A percentile compares a stretch with the other conserved stretches of the same genome.
phyloP scores from a whole-genome alignment of 1,140 invertebrate species.

The Calliopsis andreniformis region DNA sequence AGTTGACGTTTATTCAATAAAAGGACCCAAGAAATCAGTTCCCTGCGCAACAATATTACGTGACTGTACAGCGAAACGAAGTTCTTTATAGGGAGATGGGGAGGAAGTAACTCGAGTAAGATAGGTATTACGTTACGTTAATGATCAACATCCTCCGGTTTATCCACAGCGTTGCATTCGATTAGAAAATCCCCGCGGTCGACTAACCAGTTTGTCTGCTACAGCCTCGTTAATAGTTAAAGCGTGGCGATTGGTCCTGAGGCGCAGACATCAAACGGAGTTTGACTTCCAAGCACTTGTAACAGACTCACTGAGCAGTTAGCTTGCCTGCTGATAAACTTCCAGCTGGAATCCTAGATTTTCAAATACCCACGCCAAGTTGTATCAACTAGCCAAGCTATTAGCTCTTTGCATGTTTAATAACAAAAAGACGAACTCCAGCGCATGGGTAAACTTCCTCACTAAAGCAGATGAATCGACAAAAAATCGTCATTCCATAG shows the following conservation, averaged over 20 bases:
- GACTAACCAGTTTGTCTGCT: conserved; percentile 34
- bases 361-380: background rate
- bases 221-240: conserved; percentile 42
- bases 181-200: conserved; percentile 44
- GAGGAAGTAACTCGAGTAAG: background rate
- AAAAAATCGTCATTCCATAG: background rate
- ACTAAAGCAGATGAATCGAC: background rate
- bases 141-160: conserved; percentile 27
- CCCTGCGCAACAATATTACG: no score
- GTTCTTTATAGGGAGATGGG: no score
- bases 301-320: conserved; percentile 25
- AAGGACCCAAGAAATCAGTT: no score
- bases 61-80: no score
- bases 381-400: background rate
- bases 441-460: background rate
- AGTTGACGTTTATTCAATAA: no score
- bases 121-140: conserved; percentile 36
- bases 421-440: background rate
- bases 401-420: conserved; percentile 8
- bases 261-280: conserved; percentile 39
- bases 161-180: conserved; percentile 31
- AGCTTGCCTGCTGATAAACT: conserved; percentile 8
- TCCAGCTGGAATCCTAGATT: conserved; percentile 7
- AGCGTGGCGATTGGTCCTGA: conserved; percentile 28
- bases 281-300: conserved; percentile 22